These are phyloP conservation scores for Nipponacmea schrenckii DNA, from an alignment of 2,888 invertebrate species.

Conservation along the genomic window DNA sequence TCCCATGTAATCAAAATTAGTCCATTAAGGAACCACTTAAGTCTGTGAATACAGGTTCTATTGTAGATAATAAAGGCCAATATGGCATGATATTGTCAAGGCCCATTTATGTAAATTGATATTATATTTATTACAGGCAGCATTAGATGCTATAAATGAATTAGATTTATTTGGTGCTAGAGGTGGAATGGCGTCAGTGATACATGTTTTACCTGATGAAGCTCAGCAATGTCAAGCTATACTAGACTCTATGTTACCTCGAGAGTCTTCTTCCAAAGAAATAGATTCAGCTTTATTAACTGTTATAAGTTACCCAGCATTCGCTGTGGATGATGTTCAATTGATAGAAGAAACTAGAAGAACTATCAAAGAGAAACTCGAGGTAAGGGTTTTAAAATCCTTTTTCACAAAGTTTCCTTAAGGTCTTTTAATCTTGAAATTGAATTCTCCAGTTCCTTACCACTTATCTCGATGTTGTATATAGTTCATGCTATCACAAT, in stretches of 20 bases:
- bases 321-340: constrained; percentile 95
- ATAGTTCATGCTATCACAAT: too few species aligned
- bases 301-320: constrained; percentile 97
- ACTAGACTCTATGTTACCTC: constrained; percentile 76
- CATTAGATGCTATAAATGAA: constrained; percentile 97
- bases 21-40: too few species aligned
- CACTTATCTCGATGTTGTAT: neutral
- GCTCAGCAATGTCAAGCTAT: constrained; percentile 99
- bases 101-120: too few species aligned
- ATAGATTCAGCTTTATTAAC: constrained; percentile 92
- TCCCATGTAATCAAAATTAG: too few species aligned
- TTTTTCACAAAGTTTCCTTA: neutral
- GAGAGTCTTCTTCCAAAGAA: constrained; percentile 77
- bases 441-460: neutral
- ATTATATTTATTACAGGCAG: constrained; percentile 73
- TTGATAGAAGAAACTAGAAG: constrained; percentile 81
- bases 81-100: too few species aligned
- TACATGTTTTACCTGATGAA: constrained; percentile 97
- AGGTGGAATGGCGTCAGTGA: constrained; percentile 95
- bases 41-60: too few species aligned
- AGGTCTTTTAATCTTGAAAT: neutral
- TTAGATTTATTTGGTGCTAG: constrained; percentile 94
- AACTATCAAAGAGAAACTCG: constrained; percentile 52
- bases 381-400: constrained; percentile 35
- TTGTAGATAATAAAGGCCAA: too few species aligned